Percentiles rank a stretch among this genome's conserved stretches.
These are phyloP conservation scores for Meloidogyne exigua DNA, from an alignment of 1,140 invertebrate species.

Conservation along the genomic window DNA sequence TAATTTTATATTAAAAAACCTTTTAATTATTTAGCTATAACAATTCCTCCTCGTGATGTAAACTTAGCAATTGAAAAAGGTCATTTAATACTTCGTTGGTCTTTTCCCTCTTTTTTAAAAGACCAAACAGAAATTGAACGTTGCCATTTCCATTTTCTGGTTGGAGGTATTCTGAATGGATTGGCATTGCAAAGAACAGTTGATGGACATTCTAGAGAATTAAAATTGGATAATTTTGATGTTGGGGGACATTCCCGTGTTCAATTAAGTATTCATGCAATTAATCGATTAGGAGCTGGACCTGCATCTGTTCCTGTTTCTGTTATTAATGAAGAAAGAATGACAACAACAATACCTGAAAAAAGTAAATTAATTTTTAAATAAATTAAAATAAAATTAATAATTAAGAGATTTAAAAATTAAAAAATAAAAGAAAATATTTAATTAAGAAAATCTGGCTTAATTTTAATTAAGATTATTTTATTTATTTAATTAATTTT, in stretches of 20 bases:
- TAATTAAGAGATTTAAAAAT: too few species aligned
- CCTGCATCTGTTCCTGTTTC: constrained; percentile 35
- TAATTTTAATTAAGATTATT: too few species aligned
- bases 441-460: too few species aligned
- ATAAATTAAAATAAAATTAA: too few species aligned
- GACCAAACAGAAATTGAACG: not conserved
- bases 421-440: too few species aligned
- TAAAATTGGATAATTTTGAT: constrained; percentile 30
- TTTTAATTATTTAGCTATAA: constrained; percentile 31
- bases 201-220: constrained; percentile 42
- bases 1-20: not conserved
- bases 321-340: not conserved
- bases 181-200: constrained; percentile 43
- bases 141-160: constrained; percentile 47
- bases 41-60: constrained; percentile 34
- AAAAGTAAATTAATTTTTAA: constrained; percentile 15
- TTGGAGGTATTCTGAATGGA: constrained; percentile 46
- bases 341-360: not conserved
- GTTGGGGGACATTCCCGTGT: not conserved
- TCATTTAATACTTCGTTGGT: constrained; percentile 43
- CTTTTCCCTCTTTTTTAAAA: constrained; percentile 34
- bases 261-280: constrained; percentile 36
- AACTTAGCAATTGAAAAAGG: constrained; percentile 6
- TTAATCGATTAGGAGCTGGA: constrained; percentile 42
- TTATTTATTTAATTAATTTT: too few species aligned